Conservation (phyloP, 2,888 invertebrate genomes). For the Drosophila flavopinicola region DNA sequence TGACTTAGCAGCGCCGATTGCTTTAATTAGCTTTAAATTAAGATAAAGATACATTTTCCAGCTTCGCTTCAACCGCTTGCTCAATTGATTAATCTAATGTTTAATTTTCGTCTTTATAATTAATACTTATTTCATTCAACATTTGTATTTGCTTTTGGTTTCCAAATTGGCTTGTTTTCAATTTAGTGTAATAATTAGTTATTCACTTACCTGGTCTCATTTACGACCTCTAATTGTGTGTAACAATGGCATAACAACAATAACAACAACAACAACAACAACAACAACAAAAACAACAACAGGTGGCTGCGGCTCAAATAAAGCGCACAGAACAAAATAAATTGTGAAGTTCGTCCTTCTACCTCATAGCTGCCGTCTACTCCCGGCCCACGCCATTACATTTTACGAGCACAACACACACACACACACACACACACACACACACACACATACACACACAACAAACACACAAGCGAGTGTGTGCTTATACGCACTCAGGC, state of each 20-base stretch:
- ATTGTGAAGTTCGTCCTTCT: constrained; percentile 32
- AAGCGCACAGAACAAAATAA: constrained; percentile 30
- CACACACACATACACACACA: constrained; percentile 1
- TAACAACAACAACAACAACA: constrained; percentile 41
- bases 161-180: constrained; percentile 8
- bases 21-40: too few relatives aligned
- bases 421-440: constrained; percentile 23
- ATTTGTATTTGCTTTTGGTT: background rate
- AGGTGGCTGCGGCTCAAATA: constrained; percentile 43
- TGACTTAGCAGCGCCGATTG: too few relatives aligned
- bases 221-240: constrained; percentile 41
- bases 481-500: constrained; percentile 36
- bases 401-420: constrained; percentile 59
- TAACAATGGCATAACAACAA: constrained; percentile 34
- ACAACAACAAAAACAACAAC: constrained; percentile 38
- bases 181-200: constrained; percentile 39
- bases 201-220: constrained; percentile 19
- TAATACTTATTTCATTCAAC: background rate
- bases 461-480: too few relatives aligned
- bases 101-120: background rate
- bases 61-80: background rate
- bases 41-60: too few relatives aligned
- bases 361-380: constrained; percentile 24
- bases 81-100: background rate
- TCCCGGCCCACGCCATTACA: constrained; percentile 43